phyloP scores from a whole-genome alignment of 2,797 vertebrate species.

The Peromyscus eremicus region DNA sequence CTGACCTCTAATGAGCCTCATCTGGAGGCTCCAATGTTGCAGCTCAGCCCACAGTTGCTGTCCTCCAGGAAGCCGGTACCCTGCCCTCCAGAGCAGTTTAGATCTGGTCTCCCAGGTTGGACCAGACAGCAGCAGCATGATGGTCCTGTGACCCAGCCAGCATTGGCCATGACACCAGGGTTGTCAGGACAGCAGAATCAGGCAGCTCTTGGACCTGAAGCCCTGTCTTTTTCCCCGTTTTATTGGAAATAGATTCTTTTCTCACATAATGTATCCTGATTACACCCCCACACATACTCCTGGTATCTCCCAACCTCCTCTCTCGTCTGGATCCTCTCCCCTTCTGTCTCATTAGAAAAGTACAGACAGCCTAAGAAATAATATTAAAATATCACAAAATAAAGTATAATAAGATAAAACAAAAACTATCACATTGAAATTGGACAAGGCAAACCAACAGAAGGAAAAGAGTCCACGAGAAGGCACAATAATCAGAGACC shows the following conservation, averaged over 20 bases:
- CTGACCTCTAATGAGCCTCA: not conserved
- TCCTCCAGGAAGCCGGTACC: not conserved
- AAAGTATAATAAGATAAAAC: not conserved
- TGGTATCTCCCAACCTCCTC: too few relatives aligned
- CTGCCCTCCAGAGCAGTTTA: not conserved
- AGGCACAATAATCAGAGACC: too few relatives aligned
- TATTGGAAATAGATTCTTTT: not conserved
- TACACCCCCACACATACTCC: too few relatives aligned
- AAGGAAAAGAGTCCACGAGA: not conserved
- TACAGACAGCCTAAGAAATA: not conserved
- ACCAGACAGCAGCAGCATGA: not conserved
- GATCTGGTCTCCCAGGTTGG: not conserved
- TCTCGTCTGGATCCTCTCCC: not conserved
- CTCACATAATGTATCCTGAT: not conserved
- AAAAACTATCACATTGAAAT: not conserved
- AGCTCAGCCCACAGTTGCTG: not conserved
- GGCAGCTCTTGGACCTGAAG: not conserved
- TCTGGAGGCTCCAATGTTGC: not conserved
- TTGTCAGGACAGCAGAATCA: not conserved
- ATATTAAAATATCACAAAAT: not conserved
- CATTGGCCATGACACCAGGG: not conserved
- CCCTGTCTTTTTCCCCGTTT: not conserved
- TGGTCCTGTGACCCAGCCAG: not conserved
- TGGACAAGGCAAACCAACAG: not conserved
- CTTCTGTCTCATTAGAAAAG: not conserved